Conservation (phyloP, 2,797 vertebrate genomes). For the Staurois parvus region DNA sequence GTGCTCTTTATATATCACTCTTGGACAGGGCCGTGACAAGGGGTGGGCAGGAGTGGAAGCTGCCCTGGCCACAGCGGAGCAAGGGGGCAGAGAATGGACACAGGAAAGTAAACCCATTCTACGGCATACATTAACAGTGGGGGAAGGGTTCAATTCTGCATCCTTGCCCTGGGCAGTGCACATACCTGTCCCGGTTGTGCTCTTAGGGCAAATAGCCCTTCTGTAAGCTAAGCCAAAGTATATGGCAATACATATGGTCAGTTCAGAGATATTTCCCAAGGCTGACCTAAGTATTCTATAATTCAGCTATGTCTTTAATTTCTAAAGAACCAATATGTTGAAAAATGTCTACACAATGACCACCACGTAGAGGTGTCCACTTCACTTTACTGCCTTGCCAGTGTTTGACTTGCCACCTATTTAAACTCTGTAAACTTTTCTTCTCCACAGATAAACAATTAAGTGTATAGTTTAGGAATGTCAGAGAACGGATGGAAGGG, state of each 20-base stretch:
- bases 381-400: background rate
- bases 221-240: background rate
- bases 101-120: no score
- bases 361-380: background rate
- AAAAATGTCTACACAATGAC: background rate
- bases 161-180: no score
- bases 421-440: slow-evolving; percentile 34
- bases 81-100: no score
- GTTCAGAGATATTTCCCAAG: background rate
- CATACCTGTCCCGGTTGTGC: no score
- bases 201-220: background rate
- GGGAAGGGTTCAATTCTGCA: no score
- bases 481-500: slow-evolving; percentile 24
- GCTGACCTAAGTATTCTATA: no score
- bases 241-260: no score
- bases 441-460: slow-evolving; percentile 50
- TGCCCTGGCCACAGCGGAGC: no score
- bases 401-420: background rate
- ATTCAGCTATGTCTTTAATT: no score
- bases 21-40: no score
- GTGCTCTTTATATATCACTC: background rate
- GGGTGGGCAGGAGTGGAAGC: no score
- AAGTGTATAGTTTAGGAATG: slow-evolving; percentile 42
- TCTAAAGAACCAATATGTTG: background rate
- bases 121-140: no score